These are phyloP conservation scores for Cyrtodaria siliqua DNA, from an alignment of 2,888 invertebrate genomes.

Conservation along the genomic window DNA sequence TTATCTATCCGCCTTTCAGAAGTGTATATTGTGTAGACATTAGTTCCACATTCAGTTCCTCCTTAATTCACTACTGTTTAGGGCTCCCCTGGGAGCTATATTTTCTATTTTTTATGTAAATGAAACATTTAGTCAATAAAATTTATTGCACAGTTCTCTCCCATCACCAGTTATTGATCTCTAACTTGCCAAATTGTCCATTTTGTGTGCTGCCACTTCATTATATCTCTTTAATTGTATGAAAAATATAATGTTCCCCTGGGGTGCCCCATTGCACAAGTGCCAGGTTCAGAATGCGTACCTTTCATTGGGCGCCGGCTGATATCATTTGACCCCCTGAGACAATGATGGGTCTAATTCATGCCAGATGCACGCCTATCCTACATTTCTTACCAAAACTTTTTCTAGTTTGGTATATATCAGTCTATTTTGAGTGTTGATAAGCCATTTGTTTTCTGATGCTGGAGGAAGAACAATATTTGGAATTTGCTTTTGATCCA, in stretches of 20 bases:
- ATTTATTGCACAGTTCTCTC: slow-evolving; percentile 22
- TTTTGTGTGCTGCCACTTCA: background rate
- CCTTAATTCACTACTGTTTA: slow-evolving; percentile 26
- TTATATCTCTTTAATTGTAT: slow-evolving; percentile 7
- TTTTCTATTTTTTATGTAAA: slow-evolving; percentile 48
- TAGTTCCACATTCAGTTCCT: slow-evolving; percentile 2
- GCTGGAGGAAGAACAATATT: slow-evolving; percentile 63
- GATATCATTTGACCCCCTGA: slow-evolving; percentile 66
- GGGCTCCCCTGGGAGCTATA: slow-evolving; percentile 43
- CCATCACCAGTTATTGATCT: slow-evolving; percentile 10
- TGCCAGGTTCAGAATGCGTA: slow-evolving; percentile 54
- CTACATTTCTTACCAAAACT: slow-evolving; percentile 52
- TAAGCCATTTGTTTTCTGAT: slow-evolving; percentile 64
- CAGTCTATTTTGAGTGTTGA: slow-evolving; percentile 48
- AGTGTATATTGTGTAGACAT: no score
- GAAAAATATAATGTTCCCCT: slow-evolving; percentile 20
- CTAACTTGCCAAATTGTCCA: slow-evolving; percentile 4
- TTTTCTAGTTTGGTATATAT: slow-evolving; percentile 44
- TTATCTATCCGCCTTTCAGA: no score
- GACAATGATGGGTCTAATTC: slow-evolving; percentile 57
- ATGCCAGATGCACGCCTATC: slow-evolving; percentile 65
- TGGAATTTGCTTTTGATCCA: slow-evolving; percentile 61
- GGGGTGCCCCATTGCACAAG: slow-evolving; percentile 44
- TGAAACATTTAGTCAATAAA: slow-evolving; percentile 41
- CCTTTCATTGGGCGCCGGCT: slow-evolving; percentile 63